Base-by-base conservation (phyloP, 2,888 invertebrate species). In the Thumatha senex region DNA sequence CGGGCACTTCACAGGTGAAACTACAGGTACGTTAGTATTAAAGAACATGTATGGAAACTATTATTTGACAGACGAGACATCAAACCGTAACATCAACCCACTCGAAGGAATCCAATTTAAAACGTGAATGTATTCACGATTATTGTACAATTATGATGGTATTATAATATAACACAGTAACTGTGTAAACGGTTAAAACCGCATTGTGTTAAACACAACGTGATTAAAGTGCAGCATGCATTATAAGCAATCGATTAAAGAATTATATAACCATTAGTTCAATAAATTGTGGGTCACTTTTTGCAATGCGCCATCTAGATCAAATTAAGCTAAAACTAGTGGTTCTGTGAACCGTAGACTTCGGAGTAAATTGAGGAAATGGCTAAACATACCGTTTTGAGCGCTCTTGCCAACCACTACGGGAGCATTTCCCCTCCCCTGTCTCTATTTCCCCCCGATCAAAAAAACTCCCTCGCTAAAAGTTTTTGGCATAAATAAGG, bases 81-180 rank as follows among this genome's bases (percentile, higher is more conserved):
- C 18, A 34, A 18, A 34, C 7, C 11, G 1, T n/a, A n/a, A 40
- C 40, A 9, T 31, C 41, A 31, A 42, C 36, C 31, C 29, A 43
- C 14, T 29, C 15, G 34, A n/a, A 49, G 31, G 36, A 33, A 43
- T 43, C 40, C 42, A 51, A 51, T 51, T 47, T 40, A 13, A 51
- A 51, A 51, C 51, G 51, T 51, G 51, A 39, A 40, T 24, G 39
- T 35, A 30, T 34, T 43, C 43, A 47, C 36, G 43, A 46, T n/a
- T 24, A 51, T 34, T 29, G 30, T 35, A 47, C 46, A 47, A 47
- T 51, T 51, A 50, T 41, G 36, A 40, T 34, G 7, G 33, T 39
- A 51, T 38, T 51, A 33, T 41, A 43, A 46, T 33, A 24, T 34
- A 14, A 39, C 34, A 24, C 46, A 40, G 38, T 51, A 51, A 46